Evolutionary conservation across 2,797 vertebrate species (phyloP), one percentile per base, ranked within the genome.

Genomic region (Ibycter americanus): DNA sequence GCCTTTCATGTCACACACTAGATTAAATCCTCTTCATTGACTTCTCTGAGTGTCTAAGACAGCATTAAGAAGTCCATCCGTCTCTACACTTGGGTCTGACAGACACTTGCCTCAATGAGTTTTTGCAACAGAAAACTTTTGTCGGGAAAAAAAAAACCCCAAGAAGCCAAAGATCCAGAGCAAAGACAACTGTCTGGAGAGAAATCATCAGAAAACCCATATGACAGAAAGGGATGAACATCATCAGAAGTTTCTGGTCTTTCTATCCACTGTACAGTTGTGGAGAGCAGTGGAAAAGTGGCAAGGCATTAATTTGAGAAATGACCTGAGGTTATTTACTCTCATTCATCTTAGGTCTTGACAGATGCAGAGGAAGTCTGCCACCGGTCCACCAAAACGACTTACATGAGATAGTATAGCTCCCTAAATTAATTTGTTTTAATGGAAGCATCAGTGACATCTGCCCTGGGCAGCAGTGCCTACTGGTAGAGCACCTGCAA

Each of bases 1-100:
- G 62, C 55, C n/a, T 92, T 95, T 93, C 89, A 87, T 72, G 87
- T 90, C 93, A 92, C 59, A 82, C 16, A 23, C 66, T 34, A 58
- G 77, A 92, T 80, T 93, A 96, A 96, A 87, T 87, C 55, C 84
- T 85, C 61, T 40, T 63, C 82, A 81, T 62, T 93, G 87, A 87
- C 54, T 93, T 76, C 51, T 82, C 65, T 58, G 73, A 83, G 46
- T 56, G 76, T 61, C 72, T 56, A 42, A 54, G 56, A 61, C n/a
- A 74, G 65, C 20, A 67, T 67, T 87, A 92, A 91, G 72, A 93
- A 95, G 44, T 82, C 38, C 67, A 47, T 56, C 65, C 4, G 0
- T 54, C 72, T 94, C 71, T 46, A 20, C 4, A 9, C 29, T 80
- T 71, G 9, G 63, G 67, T 70, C 62, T 96, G 93, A 85, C 78